Evolutionary conservation across 2,113 vertebrate genomes (phyloP).

Genomic region (Oreochromis spilurus): DNA sequence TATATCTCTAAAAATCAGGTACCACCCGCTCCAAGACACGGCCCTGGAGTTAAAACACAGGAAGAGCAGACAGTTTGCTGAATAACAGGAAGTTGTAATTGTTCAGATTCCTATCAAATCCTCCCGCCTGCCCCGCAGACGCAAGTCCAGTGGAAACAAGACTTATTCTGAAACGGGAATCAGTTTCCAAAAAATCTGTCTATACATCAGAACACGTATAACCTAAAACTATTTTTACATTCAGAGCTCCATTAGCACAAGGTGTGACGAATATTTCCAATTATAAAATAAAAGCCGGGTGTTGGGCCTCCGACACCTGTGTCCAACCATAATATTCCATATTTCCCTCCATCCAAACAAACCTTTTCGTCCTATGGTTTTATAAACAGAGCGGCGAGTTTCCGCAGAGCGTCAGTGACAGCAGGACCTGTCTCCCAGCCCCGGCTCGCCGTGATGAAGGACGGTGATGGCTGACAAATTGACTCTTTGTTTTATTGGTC

Average conservation of each 20-base stretch:
- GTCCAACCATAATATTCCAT: background rate
- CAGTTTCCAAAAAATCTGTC: background rate
- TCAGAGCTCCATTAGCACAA: background rate
- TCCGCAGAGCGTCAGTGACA: background rate
- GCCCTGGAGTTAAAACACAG: background rate
- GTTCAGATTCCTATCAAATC: background rate
- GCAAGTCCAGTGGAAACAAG: background rate
- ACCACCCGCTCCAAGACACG: background rate
- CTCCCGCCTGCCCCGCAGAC: fast-evolving
- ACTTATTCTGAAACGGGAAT: background rate
- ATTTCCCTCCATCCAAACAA: slow-evolving; percentile 23
- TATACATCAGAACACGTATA: background rate
- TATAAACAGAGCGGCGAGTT: background rate
- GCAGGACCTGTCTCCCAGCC: slow-evolving; percentile 7
- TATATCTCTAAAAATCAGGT: background rate
- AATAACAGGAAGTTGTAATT: fast-evolving
- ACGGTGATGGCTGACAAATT: slow-evolving; percentile 24
- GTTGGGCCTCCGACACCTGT: background rate
- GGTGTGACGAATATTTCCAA: background rate
- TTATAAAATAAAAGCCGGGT: background rate
- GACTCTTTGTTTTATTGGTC: slow-evolving; percentile 56
- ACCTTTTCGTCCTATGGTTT: background rate
- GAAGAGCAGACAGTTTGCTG: background rate
- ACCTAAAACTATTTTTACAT: background rate
- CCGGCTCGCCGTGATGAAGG: slow-evolving; percentile 3